Conservation (phyloP, 2,113 vertebrate genomes). For the Oncorhynchus kisutch region DNA sequence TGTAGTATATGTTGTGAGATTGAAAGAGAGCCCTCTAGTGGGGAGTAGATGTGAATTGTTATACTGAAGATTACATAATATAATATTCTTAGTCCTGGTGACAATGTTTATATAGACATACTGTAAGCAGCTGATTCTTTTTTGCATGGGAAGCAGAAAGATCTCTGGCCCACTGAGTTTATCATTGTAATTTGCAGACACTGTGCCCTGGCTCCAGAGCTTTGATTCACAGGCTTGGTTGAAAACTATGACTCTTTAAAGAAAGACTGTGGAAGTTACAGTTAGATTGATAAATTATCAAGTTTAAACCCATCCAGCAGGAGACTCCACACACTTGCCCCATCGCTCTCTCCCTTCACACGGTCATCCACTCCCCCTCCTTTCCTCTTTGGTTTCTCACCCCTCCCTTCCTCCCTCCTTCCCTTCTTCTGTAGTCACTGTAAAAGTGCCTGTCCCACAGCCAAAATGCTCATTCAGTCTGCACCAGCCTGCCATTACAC, state of each 20-base stretch:
- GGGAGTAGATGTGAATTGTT: too few relatives aligned
- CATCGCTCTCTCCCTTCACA: neutral
- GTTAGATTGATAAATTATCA: neutral
- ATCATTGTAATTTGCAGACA: neutral
- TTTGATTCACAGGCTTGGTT: neutral
- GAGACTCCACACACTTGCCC: neutral
- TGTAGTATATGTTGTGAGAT: too few relatives aligned
- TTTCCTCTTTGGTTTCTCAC: neutral
- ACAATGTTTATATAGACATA: too few relatives aligned
- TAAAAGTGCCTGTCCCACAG: slow-evolving; percentile 20
- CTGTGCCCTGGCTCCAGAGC: neutral
- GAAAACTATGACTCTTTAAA: neutral
- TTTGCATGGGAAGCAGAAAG: neutral
- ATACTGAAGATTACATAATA: too few relatives aligned
- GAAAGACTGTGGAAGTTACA: neutral
- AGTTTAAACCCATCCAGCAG: slow-evolving; percentile 7
- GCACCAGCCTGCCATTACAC: neutral
- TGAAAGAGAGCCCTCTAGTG: too few relatives aligned
- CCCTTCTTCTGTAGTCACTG: neutral
- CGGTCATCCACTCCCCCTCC: neutral
- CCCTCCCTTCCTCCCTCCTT: slow-evolving; percentile 1
- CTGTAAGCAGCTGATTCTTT: neutral
- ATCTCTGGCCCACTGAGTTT: neutral
- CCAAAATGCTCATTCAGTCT: slow-evolving; percentile 25
- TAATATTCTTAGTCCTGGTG: too few relatives aligned